Conservation (phyloP, 2,113 vertebrate genomes). For the Amphilophus citrinellus region DNA sequence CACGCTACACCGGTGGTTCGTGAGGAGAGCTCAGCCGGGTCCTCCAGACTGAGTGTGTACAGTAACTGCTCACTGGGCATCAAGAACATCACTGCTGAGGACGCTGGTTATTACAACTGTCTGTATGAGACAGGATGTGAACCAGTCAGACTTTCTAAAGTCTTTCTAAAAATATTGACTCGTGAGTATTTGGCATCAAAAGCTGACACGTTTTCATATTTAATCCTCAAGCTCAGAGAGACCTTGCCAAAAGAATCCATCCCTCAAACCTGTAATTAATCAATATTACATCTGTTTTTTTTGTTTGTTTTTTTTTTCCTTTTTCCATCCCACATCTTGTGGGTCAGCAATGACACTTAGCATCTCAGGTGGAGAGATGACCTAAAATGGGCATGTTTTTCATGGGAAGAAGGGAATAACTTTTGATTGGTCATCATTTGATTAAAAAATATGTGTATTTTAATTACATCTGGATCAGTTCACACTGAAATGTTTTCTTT, state of each 20-base stretch:
- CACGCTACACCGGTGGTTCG: accelerated
- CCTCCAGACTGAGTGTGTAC: background rate
- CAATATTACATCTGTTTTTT: too few relatives aligned
- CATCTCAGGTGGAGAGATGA: too few relatives aligned
- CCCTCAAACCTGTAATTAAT: too few relatives aligned
- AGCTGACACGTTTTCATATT: accelerated
- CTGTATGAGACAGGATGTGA: too few relatives aligned
- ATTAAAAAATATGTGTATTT: too few relatives aligned
- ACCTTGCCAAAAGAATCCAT: background rate
- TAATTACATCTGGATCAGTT: background rate
- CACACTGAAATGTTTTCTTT: background rate
- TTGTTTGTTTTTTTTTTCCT: too few relatives aligned
- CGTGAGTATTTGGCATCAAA: constrained; percentile 22
- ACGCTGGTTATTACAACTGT: background rate
- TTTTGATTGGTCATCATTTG: too few relatives aligned
- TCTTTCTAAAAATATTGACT: constrained; percentile 4
- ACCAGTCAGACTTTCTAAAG: too few relatives aligned
- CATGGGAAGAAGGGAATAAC: too few relatives aligned
- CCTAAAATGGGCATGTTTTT: too few relatives aligned
- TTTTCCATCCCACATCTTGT: too few relatives aligned
- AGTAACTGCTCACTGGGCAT: constrained; percentile 37
- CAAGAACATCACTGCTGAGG: background rate
- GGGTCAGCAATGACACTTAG: too few relatives aligned
- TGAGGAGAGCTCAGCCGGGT: accelerated
- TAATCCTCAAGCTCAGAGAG: background rate